Evolutionary conservation across 2,113 vertebrate genomes (phyloP), one percentile per base, ranked within the genome.

Genomic region (Echinops telfairi): DNA sequence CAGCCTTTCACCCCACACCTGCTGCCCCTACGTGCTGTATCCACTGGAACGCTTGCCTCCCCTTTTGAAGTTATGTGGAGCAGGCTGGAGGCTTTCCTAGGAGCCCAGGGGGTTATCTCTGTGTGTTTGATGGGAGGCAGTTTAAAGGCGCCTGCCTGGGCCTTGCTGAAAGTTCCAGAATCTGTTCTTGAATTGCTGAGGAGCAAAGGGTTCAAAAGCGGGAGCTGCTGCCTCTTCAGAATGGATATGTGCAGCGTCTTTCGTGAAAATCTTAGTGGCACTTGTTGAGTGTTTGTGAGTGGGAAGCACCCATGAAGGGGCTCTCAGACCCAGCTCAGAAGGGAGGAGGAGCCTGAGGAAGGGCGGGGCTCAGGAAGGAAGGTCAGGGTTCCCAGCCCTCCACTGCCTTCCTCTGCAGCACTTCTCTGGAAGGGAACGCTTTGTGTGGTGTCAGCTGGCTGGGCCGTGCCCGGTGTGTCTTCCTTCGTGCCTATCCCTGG

Each of bases 1-100:
- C 38, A 17, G 77, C 40, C 76, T 86, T 92, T 85, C 78, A 53
- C 94, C 94, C 71, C 77, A 75, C 75, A 94, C 94, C 90, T 88
- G 77, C 58, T 71, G n/a, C 76, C 90, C 83, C 33, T 94, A 10
- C 17, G 64, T 47, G 25, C 73, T 81, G n/a, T 70, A 9, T 86
- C 90, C 81, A 70, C 31, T 47, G 64, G 70, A 82, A 43, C 38
- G 23, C 76, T 89, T 90, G 60, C 40, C 81, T 76, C 1, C 40
- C 68, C 58, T 70, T 77, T 95, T 89, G 83, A 91, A 92, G 66
- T 88, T 60, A 25, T 88, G 93, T 79, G 80, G 84, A 83, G 60
- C 80, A 68, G 58, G n/a, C 81, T 71, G 83, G 83, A 40, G 87
- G 31, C 73, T 90, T 88, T 94, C 83, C n/a, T 75, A 80, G 82